A percentile compares a stretch with the other conserved stretches of the same genome.
phyloP scores from a whole-genome alignment of 2,888 invertebrate genomes.

The Nomada ferruginata region DNA sequence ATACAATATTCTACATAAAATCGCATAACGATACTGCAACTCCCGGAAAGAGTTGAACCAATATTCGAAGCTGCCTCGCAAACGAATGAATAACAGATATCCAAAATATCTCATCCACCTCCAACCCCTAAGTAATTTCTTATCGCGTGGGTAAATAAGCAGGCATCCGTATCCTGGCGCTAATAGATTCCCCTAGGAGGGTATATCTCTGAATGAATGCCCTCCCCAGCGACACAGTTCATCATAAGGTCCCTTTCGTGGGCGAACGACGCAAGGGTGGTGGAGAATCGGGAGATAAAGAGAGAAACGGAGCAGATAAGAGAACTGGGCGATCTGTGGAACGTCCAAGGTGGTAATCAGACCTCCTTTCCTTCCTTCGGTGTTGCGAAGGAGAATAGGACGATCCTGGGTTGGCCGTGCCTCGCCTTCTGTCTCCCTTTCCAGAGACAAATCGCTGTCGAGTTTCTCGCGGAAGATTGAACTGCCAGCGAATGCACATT shows the following conservation, averaged over 20 bases:
- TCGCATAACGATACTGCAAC: neutral
- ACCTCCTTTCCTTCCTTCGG: constrained; percentile 30
- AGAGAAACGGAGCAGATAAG: constrained; percentile 75
- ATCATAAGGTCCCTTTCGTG: constrained; percentile 72
- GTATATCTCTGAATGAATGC: constrained; percentile 79
- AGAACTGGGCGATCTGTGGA: constrained; percentile 69
- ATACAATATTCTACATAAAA: no score
- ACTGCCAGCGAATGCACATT: constrained; percentile 76
- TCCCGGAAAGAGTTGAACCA: neutral
- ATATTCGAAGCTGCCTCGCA: neutral
- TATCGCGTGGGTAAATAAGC: constrained; percentile 78
- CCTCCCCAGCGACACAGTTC: constrained; percentile 78
- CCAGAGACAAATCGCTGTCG: constrained; percentile 78
- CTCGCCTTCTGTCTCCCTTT: constrained; percentile 23
- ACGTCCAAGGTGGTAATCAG: constrained; percentile 73
- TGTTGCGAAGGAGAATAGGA: neutral
- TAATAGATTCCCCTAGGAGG: constrained; percentile 77
- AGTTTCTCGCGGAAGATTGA: constrained; percentile 66
- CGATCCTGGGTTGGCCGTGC: neutral
- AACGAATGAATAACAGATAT: neutral
- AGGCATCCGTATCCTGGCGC: constrained; percentile 70
- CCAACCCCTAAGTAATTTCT: constrained; percentile 61
- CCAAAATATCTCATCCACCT: constrained; percentile 28
- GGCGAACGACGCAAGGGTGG: constrained; percentile 6
- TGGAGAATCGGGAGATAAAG: constrained; percentile 63